Evolutionary conservation across 2,888 invertebrate genomes (phyloP).

Genomic region (Timema podura): DNA sequence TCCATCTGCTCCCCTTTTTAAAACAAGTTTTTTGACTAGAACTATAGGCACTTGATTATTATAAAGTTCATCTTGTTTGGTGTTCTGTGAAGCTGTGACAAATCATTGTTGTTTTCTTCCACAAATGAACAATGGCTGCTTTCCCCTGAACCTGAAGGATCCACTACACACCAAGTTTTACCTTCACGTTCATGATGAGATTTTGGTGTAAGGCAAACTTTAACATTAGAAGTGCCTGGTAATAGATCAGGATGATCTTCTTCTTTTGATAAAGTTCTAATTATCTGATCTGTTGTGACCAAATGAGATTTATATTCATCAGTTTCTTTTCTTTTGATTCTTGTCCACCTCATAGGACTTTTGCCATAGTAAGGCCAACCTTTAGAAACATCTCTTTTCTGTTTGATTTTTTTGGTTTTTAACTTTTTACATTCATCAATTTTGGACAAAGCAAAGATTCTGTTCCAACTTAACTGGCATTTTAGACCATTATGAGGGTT

Average conservation of each 20-base stretch:
- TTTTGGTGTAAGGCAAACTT: constrained; percentile 24
- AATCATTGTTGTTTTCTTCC: constrained; percentile 11
- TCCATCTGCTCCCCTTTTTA: constrained; percentile 13
- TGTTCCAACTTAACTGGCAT: constrained; percentile 29
- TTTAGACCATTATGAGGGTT: neutral
- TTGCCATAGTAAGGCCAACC: constrained; percentile 17
- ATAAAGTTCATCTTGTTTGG: neutral
- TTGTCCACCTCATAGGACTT: neutral
- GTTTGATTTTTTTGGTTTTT: constrained; percentile 12
- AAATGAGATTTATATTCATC: neutral
- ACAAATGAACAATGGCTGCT: neutral
- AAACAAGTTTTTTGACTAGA: constrained; percentile 25
- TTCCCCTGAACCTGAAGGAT: neutral
- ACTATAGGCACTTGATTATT: constrained; percentile 22
- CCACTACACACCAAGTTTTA: constrained; percentile 13
- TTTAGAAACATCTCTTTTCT: neutral
- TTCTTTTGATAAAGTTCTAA: neutral
- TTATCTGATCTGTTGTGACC: neutral
- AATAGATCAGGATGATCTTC: constrained; percentile 18
- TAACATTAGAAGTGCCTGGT: constrained; percentile 26
- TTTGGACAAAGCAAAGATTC: constrained; percentile 28
- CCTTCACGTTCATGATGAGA: neutral
- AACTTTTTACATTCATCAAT: constrained; percentile 8
- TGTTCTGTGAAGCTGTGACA: neutral
- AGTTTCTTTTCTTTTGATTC: constrained; percentile 10